A percentile compares a stretch with the other conserved stretches of the same genome.
Conservation (phyloP, 2,888 invertebrate species). For the Cataglyphis albicans region DNA sequence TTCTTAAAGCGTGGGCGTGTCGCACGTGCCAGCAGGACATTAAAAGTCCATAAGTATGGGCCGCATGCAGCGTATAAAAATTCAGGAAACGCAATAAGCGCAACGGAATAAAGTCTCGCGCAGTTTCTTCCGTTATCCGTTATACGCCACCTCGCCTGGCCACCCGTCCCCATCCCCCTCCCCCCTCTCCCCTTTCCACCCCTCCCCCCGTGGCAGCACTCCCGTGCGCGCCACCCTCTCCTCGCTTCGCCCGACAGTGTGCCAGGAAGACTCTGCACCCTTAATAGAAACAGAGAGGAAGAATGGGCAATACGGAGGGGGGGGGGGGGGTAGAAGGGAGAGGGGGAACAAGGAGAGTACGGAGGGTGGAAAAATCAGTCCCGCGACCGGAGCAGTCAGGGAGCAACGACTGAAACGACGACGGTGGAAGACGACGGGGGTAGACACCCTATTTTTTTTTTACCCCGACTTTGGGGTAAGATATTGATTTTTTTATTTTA, state of each 20-base stretch:
- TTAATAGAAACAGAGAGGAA: slow-evolving; percentile 41
- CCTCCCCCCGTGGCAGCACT: slow-evolving; percentile 31
- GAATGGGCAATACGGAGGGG: slow-evolving; percentile 24
- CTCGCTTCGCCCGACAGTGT: slow-evolving; percentile 41
- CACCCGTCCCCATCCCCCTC: background rate
- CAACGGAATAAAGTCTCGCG: slow-evolving; percentile 82
- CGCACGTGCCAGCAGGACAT: slow-evolving; percentile 74
- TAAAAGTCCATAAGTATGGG: slow-evolving; percentile 75
- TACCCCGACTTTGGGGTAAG: slow-evolving; percentile 80
- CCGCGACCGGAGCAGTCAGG: slow-evolving; percentile 75
- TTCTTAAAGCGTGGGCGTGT: slow-evolving; percentile 69
- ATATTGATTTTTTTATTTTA: slow-evolving; percentile 86
- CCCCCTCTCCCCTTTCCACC: no score
- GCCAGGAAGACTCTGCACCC: slow-evolving; percentile 49
- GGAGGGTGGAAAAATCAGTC: slow-evolving; percentile 77
- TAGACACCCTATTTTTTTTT: slow-evolving; percentile 84
- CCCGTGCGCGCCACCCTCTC: slow-evolving; percentile 45
- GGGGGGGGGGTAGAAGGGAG: background rate
- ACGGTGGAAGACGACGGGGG: slow-evolving; percentile 71
- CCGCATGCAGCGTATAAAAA: slow-evolving; percentile 77
- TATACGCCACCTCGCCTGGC: slow-evolving; percentile 55
- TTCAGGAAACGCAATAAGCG: slow-evolving; percentile 82
- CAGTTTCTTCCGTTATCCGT: slow-evolving; percentile 80
- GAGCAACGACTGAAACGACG: slow-evolving; percentile 80
- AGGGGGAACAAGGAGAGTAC: background rate